Evolutionary conservation across 2,113 vertebrate genomes (phyloP).

Genomic region (Synchiropus splendidus): DNA sequence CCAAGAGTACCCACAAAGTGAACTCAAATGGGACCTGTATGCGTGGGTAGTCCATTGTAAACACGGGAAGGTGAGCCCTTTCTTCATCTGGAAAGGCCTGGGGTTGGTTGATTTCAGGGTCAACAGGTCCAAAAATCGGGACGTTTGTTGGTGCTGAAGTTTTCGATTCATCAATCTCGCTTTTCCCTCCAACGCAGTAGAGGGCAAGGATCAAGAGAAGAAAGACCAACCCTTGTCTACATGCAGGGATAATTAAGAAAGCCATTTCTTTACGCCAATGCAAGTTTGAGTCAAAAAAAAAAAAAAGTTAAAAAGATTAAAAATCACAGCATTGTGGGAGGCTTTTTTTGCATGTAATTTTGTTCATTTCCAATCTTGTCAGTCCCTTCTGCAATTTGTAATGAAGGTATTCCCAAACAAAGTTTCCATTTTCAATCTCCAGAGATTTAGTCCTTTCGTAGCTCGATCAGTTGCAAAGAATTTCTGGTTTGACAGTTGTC

Average conservation of each 20-base stretch:
- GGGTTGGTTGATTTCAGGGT: constrained; percentile 6
- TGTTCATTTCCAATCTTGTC: too few species aligned
- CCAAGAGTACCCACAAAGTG: constrained; percentile 88
- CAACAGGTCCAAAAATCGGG: not conserved
- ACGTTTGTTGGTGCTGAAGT: not conserved
- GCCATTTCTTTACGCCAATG: constrained; percentile 6
- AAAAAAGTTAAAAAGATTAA: not conserved
- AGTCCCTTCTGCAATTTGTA: too few species aligned
- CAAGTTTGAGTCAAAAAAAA: not conserved
- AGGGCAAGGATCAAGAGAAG: constrained; percentile 17
- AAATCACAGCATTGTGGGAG: not conserved
- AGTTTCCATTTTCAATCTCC: too few species aligned
- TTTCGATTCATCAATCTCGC: constrained; percentile 15
- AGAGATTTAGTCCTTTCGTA: not conserved
- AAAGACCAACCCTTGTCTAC: not conserved
- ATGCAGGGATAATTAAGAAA: not conserved
- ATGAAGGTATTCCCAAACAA: not conserved
- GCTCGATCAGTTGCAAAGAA: not conserved
- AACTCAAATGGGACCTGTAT: constrained; percentile 92
- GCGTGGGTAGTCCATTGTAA: constrained; percentile 80
- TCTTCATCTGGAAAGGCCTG: constrained; percentile 30
- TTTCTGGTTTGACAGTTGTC: constrained; percentile 21
- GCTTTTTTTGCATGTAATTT: not conserved
- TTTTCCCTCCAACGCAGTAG: constrained; percentile 10
- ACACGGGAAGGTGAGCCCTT: constrained; percentile 70